Base-by-base conservation (phyloP, 2,888 invertebrate species). In the Drosophila fungiperda region DNA sequence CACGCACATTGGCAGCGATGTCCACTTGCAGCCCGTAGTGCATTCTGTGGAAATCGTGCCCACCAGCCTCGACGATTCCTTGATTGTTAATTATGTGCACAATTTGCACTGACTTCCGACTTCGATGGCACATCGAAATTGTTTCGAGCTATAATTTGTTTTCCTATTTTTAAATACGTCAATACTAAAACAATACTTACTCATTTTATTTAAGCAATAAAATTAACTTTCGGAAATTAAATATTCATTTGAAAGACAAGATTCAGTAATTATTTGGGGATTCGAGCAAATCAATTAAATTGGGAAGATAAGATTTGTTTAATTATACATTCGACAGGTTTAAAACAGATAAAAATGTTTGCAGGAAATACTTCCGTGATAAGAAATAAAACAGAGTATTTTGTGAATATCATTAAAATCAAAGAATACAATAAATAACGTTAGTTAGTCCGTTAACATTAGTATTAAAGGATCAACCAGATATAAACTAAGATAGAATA, bases 21-120 rank as follows among this genome's bases (percentile, higher is more conserved):
- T 74, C 38, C 91, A 90, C 59, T 76, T 92, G 72, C 92, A 92
- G 77, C 92, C 92, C 5, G 91, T 86, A 40, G 92, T 92, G 8
- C 90, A 92, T 55, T 92, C 92, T 5, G 84, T 92, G 20, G 92
- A 92, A 79, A 90, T 92, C 60, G 92, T 92, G 55, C 92, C 92
- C 45, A 82, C 88, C 36, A 82, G 85, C 57, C 67, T 92, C 59
- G 91, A 92, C 60, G 90, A 91, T 68, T 82, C 84, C 5, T 68
- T 92, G 60, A 83, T 92, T 73, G 84, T 90, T 48, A 87, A 87
- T 71, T 92, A 90, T 73, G 87, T 90, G 54, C 91, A 91, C 76
- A 82, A 87, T 74, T 70, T 88, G 68, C 85, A 73, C 17, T 87
- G 68, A 88, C 29, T 36, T 36, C n/a, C 32, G 12, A 9, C 12